phyloP scores from a whole-genome alignment of 2,888 invertebrate genomes.

The Psylliodes chrysocephalus region DNA sequence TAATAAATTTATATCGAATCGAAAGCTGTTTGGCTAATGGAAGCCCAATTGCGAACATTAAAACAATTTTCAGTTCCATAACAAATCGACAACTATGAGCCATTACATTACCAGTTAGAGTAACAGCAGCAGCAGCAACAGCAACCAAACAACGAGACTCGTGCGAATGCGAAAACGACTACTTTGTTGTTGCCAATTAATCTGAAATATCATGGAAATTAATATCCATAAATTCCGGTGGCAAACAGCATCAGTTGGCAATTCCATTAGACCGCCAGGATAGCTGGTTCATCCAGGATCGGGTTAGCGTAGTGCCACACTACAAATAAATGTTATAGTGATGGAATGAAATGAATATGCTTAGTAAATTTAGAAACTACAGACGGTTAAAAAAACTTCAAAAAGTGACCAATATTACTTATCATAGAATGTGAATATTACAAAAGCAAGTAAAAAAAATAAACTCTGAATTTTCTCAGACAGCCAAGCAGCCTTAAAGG shows the following conservation, averaged over 20 bases:
- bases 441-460: no score
- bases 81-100: slow-evolving; percentile 39
- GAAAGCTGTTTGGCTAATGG: slow-evolving; percentile 20
- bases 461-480: no score
- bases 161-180: slow-evolving; percentile 28
- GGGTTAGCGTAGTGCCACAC: no score
- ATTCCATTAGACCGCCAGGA: slow-evolving; percentile 57
- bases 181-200: slow-evolving; percentile 52
- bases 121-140: background rate
- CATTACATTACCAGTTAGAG: slow-evolving; percentile 27
- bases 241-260: slow-evolving; percentile 61
- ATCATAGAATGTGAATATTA: no score
- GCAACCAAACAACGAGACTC: background rate
- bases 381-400: no score
- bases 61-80: slow-evolving; percentile 27
- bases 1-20: slow-evolving; percentile 19
- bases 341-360: no score
- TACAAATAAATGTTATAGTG: no score
- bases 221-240: slow-evolving; percentile 63
- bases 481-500: no score
- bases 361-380: no score
- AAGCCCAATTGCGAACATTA: slow-evolving; percentile 26
- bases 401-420: no score
- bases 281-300: slow-evolving; percentile 30
- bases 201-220: slow-evolving; percentile 58